These are phyloP conservation scores for Antechinus stuartii DNA, from an alignment of 2,113 vertebrate species.

Conservation along the genomic window DNA sequence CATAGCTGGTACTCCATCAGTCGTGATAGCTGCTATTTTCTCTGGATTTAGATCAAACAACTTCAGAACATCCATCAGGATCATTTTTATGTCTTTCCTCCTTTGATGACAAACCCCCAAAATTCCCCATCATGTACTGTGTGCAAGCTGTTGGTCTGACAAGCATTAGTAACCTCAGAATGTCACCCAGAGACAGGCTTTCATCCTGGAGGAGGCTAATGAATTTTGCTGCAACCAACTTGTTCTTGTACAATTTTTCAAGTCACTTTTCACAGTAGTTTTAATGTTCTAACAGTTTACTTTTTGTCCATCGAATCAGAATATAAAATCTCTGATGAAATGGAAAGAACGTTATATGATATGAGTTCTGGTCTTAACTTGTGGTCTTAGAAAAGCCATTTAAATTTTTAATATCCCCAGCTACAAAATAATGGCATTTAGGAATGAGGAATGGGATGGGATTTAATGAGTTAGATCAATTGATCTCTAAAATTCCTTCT, in stretches of 20 bases:
- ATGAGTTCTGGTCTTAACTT: conserved; percentile 4
- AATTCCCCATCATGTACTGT: conserved; percentile 79
- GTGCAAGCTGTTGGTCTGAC: conserved; percentile 76
- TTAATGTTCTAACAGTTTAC: conserved; percentile 74
- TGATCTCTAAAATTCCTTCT: not conserved
- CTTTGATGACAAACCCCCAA: conserved; percentile 82
- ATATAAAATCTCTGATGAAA: conserved; percentile 31
- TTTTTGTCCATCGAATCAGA: conserved; percentile 55
- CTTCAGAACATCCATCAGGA: conserved; percentile 81
- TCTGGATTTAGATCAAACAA: conserved; percentile 83
- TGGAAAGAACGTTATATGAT: not conserved
- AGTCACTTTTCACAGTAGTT: conserved; percentile 81
- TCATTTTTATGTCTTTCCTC: conserved; percentile 82
- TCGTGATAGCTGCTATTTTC: conserved; percentile 81
- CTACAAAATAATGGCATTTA: not conserved
- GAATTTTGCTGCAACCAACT: conserved; percentile 82
- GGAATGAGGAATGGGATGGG: not conserved
- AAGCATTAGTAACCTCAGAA: conserved; percentile 82
- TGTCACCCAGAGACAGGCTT: conserved; percentile 78
- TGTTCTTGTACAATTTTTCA: conserved; percentile 80
- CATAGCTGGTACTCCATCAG: conserved; percentile 80
- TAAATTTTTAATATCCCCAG: not conserved
- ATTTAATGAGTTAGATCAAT: not conserved
- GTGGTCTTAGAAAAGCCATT: not conserved
- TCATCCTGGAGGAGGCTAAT: conserved; percentile 83